These are phyloP conservation scores for Butorides virescens DNA, from an alignment of 2,113 vertebrate species.

Conservation along the genomic window DNA sequence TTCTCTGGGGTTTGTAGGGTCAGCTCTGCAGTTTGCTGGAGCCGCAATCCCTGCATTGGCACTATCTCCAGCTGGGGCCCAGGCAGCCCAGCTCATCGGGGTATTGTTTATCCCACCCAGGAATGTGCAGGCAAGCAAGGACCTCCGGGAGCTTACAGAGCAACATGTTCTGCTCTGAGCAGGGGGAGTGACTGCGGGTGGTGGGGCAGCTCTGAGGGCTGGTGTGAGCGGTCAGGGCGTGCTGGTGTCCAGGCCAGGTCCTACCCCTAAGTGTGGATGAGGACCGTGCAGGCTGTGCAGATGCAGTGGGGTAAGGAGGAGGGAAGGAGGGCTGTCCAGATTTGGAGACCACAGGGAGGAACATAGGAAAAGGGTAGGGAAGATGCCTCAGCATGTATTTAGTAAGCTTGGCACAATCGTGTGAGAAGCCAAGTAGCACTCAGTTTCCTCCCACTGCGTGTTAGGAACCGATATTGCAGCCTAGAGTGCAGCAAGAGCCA, in stretches of 20 bases:
- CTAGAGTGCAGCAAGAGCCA: neutral
- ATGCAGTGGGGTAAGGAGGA: neutral
- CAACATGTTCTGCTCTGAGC: neutral
- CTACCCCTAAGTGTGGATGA: neutral
- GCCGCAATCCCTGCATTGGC: neutral
- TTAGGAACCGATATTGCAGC: neutral
- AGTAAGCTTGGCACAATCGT: neutral
- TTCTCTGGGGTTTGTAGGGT: neutral
- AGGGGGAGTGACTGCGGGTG: neutral
- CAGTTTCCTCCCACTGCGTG: neutral
- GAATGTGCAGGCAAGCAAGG: neutral
- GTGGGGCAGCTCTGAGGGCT: neutral
- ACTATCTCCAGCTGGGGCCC: neutral
- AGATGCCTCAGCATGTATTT: neutral
- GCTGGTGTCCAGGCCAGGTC: neutral
- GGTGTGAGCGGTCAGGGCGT: fast-evolving
- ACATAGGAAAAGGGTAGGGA: neutral
- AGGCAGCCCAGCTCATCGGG: neutral
- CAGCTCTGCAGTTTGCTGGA: neutral
- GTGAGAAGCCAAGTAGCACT: neutral
- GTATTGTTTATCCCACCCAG: constrained; percentile 18
- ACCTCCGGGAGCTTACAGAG: neutral
- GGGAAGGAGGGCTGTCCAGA: neutral
- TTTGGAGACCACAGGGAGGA: neutral
- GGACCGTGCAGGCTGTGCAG: neutral